Conservation (phyloP, 2,888 invertebrate genomes). For the Cremastinae sp. region DNA sequence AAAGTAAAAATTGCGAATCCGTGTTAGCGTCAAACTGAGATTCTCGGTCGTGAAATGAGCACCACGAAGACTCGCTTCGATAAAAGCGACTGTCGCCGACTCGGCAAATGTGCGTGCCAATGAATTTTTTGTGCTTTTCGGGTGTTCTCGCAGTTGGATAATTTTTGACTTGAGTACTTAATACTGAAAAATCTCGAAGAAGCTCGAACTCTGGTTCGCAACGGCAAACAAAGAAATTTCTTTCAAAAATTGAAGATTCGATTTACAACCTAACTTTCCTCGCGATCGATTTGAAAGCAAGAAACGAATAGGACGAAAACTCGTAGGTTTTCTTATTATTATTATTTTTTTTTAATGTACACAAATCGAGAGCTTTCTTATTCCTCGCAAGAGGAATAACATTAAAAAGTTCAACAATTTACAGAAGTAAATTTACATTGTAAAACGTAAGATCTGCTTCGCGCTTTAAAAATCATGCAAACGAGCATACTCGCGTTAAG, state of each 20-base stretch:
- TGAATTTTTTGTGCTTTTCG: conserved; percentile 37
- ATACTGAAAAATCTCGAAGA: conserved; percentile 41
- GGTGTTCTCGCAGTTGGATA: not conserved
- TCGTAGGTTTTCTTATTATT: not conserved
- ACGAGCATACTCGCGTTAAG: conserved; percentile 8
- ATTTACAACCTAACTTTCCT: not conserved
- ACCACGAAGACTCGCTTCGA: conserved; percentile 21
- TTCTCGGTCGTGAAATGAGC: conserved; percentile 34
- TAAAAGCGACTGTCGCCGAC: conserved; percentile 24
- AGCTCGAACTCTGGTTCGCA: conserved; percentile 19
- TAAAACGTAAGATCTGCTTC: conserved; percentile 27
- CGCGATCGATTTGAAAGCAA: no score
- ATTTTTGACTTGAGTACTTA: conserved; percentile 34
- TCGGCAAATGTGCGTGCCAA: conserved; percentile 31
- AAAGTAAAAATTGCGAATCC: conserved; percentile 39
- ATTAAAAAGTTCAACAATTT: conserved; percentile 51
- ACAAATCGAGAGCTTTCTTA: conserved; percentile 10
- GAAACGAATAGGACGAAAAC: no score
- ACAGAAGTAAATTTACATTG: conserved; percentile 58
- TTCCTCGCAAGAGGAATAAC: not conserved
- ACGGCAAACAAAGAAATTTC: conserved; percentile 4
- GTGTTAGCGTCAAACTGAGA: conserved; percentile 25
- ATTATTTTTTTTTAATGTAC: conserved; percentile 30
- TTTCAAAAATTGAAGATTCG: conserved; percentile 1
- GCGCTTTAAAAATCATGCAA: conserved; percentile 29